Evolutionary conservation across 2,888 invertebrate genomes (phyloP), one percentile per base, ranked within the genome.

Genomic region (Brassicogethes aeneus): DNA sequence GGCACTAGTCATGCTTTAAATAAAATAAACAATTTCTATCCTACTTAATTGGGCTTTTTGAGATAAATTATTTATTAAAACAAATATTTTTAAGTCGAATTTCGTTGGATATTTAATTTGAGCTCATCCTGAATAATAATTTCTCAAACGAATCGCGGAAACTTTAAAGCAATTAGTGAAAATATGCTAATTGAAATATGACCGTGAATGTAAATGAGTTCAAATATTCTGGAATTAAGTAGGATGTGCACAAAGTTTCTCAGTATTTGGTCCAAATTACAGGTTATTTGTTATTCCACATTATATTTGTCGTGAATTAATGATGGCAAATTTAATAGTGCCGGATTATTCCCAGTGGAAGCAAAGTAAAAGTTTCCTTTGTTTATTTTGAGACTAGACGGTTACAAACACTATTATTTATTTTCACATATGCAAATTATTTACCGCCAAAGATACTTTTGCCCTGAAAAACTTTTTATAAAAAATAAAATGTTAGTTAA

Each of bases 241-340:
- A 10, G 23, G 10, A 23, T 5, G 5, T 5, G 23, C 5, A 10
- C 23, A 8, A 33, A 33, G n/a, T 15, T 16, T 14, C 16, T n/a
- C n/a, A n/a, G 23, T 7, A 23, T 5, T 23, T 5, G 23, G 23
- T 5, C 23, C n/a, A 33, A 33, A 33, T 15, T 16, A 35, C 16
- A 35, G 44, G 44, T 41, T 41, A 41, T 36, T 41, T 37, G 43
- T 43, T 37, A 43, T 41, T 43, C 40, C 37, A 33, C 36, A 41
- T 43, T 43, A 40, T 39, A 35, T 38, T 39, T 43, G 41, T 41
- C 40, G 44, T 44, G 40, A 44, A 44, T 44, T 44, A 44, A 44
- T 23, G 41, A 34, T 44, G 41, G 41, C 41, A 41, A 44, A 44
- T 44, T 44, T 40, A 44, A 44, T 44, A 41, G 41, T 41, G 23